Conservation (phyloP, 2,888 invertebrate genomes). For the Drosophila melanosoma region DNA sequence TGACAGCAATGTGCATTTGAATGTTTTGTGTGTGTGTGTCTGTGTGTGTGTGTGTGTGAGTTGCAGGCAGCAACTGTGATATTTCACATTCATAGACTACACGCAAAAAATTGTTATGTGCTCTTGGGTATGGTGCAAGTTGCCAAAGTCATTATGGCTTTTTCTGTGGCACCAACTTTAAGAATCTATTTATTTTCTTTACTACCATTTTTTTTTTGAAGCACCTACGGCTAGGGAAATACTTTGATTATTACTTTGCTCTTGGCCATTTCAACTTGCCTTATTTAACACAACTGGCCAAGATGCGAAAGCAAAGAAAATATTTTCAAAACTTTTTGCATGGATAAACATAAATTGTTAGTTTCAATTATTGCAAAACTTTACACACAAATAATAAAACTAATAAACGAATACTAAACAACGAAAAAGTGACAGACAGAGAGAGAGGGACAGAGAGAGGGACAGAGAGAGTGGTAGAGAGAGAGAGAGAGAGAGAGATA, state of each 20-base stretch:
- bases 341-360: slow-evolving; percentile 63
- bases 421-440: background rate
- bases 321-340: slow-evolving; percentile 65
- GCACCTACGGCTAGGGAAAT: slow-evolving; percentile 5
- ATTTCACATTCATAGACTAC: slow-evolving; percentile 68
- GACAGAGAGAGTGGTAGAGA: background rate
- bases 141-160: slow-evolving; percentile 67
- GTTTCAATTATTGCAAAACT: slow-evolving; percentile 79
- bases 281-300: slow-evolving; percentile 60
- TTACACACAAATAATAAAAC: slow-evolving; percentile 62
- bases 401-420: slow-evolving; percentile 5
- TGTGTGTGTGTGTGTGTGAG: background rate
- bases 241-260: slow-evolving; percentile 45
- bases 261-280: slow-evolving; percentile 66
- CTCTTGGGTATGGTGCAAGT: slow-evolving; percentile 54
- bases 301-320: slow-evolving; percentile 51
- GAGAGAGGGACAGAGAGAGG: too few relatives aligned
- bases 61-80: slow-evolving; percentile 43
- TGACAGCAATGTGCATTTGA: slow-evolving; percentile 5
- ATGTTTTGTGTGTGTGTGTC: background rate
- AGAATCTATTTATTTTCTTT: slow-evolving; percentile 5
- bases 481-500: background rate
- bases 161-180: slow-evolving; percentile 41
- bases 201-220: slow-evolving; percentile 7
- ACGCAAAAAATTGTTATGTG: slow-evolving; percentile 57